These are phyloP conservation scores for Trachops cirrhosus DNA, from an alignment of 2,797 vertebrate genomes.

Conservation along the genomic window DNA sequence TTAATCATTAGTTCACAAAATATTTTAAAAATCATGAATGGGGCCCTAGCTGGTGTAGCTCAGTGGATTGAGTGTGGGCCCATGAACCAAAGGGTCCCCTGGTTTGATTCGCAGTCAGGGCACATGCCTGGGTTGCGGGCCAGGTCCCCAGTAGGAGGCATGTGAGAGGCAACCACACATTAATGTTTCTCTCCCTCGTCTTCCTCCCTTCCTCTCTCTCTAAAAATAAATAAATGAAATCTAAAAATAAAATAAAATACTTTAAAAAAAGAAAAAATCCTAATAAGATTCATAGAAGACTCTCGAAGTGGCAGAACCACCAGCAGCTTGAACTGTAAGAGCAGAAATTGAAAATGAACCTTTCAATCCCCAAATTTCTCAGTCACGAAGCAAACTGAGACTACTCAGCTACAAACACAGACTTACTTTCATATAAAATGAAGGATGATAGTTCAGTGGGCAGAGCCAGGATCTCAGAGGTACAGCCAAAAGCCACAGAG, in stretches of 20 bases:
- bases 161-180: too few relatives aligned
- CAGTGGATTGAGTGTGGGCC: too few relatives aligned
- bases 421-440: not conserved
- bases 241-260: too few relatives aligned
- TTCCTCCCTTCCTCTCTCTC: too few relatives aligned
- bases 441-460: not conserved
- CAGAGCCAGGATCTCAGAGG: not conserved
- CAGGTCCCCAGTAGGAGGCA: too few relatives aligned
- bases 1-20: not conserved
- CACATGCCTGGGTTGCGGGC: too few relatives aligned
- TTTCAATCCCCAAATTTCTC: not conserved
- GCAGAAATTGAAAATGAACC: not conserved
- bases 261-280: not conserved
- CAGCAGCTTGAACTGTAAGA: not conserved
- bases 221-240: too few relatives aligned
- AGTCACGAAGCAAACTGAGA: not conserved
- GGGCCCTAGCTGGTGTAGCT: too few relatives aligned
- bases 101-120: too few relatives aligned
- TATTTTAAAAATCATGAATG: not conserved
- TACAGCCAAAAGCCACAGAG: not conserved
- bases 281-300: not conserved
- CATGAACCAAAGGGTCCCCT: too few relatives aligned
- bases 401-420: not conserved
- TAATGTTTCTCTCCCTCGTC: too few relatives aligned
- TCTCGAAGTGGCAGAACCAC: not conserved